phyloP scores from a whole-genome alignment of 2,797 vertebrate species.

The Sphenodon punctatus region DNA sequence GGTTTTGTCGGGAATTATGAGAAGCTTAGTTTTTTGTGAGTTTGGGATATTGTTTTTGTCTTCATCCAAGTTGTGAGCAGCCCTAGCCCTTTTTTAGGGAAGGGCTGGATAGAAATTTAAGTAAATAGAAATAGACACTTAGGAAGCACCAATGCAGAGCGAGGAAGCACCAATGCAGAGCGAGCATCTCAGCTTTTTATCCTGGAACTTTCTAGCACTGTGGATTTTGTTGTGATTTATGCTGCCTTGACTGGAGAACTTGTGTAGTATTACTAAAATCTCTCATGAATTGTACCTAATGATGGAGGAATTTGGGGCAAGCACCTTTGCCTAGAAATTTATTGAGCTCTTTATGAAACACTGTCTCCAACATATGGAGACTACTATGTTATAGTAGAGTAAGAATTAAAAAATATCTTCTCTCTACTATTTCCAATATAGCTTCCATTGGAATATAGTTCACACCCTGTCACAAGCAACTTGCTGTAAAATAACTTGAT shows the following conservation, averaged over 20 bases:
- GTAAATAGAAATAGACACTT: no score
- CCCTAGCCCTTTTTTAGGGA: no score
- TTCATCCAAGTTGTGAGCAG: no score
- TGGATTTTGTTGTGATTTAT: background rate
- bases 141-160: no score
- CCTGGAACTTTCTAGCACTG: background rate
- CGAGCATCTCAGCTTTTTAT: background rate
- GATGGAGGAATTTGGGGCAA: conserved; percentile 16
- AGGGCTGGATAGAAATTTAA: no score
- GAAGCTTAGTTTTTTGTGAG: no score
- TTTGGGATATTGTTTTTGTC: no score
- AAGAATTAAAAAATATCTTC: background rate
- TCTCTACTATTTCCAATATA: no score
- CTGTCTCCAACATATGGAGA: rapidly evolving
- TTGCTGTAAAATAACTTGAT: background rate
- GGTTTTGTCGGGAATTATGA: no score
- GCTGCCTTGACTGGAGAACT: background rate
- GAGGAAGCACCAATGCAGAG: background rate
- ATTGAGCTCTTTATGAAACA: background rate
- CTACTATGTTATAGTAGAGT: no score
- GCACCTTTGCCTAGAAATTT: background rate
- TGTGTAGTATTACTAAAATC: background rate
- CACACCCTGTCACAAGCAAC: background rate
- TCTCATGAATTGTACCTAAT: background rate
- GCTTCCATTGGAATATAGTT: background rate